Evolutionary conservation across 2,888 invertebrate genomes (phyloP).

Genomic region (Meghimatium bilineatum): DNA sequence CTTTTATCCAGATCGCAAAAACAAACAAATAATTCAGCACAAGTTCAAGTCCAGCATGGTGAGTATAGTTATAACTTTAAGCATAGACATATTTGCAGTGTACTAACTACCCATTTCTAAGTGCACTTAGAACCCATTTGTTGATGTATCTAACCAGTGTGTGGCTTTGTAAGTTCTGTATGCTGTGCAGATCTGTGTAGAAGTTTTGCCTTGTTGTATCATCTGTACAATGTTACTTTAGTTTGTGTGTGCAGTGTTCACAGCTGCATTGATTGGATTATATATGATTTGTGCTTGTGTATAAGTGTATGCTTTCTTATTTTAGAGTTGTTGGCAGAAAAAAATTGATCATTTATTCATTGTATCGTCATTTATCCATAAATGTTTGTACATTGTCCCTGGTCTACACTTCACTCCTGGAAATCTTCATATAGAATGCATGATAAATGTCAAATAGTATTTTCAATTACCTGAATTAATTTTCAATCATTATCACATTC

Average conservation of each 20-base stretch:
- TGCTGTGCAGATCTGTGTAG: neutral
- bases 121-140: neutral
- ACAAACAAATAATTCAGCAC: slow-evolving; percentile 95
- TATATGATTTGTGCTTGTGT: neutral
- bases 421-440: too few species aligned
- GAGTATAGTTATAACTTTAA: slow-evolving; percentile 78
- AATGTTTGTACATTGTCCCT: too few species aligned
- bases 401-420: too few species aligned
- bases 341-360: too few species aligned
- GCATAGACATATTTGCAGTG: neutral
- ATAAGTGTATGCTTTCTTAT: neutral
- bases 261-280: neutral
- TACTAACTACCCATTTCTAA: neutral
- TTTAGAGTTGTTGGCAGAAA: neutral
- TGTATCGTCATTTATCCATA: too few species aligned
- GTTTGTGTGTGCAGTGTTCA: neutral
- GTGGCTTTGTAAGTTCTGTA: neutral
- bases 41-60: slow-evolving; percentile 99
- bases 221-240: neutral
- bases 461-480: too few species aligned
- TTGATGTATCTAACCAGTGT: neutral
- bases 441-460: too few species aligned
- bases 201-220: neutral
- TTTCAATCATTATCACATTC: too few species aligned
- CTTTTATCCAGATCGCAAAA: slow-evolving; percentile 95